Base-by-base conservation (phyloP, 1,140 invertebrate species). In the Cherax destructor region DNA sequence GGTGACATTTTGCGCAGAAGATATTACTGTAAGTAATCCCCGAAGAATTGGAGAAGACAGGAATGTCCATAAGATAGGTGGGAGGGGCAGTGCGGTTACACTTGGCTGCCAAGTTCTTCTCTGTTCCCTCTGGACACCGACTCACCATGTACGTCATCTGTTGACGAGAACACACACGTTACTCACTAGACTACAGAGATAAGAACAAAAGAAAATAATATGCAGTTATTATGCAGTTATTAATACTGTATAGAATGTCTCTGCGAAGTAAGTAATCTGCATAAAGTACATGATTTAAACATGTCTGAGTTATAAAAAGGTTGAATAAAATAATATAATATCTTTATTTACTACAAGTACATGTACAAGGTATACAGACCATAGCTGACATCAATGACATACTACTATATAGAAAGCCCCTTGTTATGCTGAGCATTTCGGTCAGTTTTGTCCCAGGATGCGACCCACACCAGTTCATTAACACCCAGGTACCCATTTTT, bases 1-100 rank as follows among this genome's bases (percentile, higher is more conserved):
- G 49, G 79, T 92, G 92, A 65, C 92, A 92, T 49, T 24, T 76
- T 3, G 92, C 88, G 59, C 92, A 92, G 72, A 87, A 92, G 41
- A 87, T 72, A 47, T 92, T 92, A 30, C 30, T n/a, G 47, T 92
- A 92, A 18, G 80, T 88, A 13, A 91, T 13, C n/a, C 65, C 81
- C 2, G 88, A 56, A 1, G 65, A 76, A 4, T 41, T 52, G 56
- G 88, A 84, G 72, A 87, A 50, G n/a, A 92, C 92, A 3, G 92
- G 92, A 50, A 92, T 92, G 50, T 92, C 92, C 84, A 90, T 76
- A 13, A 83, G 65, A 77, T 91, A 69, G n/a, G 49, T n/a, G 18
- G 21, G 50, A 49, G 83, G 30, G 49, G 50, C 41, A 9, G 50
- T 49, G 1, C 50, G 72, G 7, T 24, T 61, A 49, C 80, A 86